Evolutionary conservation across 2,797 vertebrate species (phyloP), one percentile per base, ranked within the genome.

Genomic region (Podarcis lilfordi): DNA sequence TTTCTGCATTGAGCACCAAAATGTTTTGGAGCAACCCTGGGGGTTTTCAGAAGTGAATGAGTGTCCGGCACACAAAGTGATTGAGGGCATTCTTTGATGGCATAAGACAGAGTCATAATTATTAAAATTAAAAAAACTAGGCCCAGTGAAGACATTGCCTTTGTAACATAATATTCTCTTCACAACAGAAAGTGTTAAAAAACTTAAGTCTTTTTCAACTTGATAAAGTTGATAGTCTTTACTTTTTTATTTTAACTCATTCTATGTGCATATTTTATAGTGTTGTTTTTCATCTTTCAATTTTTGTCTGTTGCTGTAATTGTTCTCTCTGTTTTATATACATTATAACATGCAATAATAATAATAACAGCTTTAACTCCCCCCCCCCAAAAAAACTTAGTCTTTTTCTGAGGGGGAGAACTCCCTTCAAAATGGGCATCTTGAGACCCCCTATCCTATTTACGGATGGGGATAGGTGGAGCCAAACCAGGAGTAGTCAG

Each of bases 401-500:
- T 23, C 5, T 64, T 64, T 61, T 64, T 64, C 7, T 79, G 45
- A 32, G 37, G 2, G n/a, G 8, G 17, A 29, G 55, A 25, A 40
- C 55, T 15, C 8, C 15, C 66, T 71, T 40, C 17, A 21, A 2
- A 59, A 76, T 29, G 23, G 88, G 69, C 19, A 37, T 17, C 27
- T 71, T 90, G 89, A 10, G 76, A 83, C 85, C 80, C 78, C 89
- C 85, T 85, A 72, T 86, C 75, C 88, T 84, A 9, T 7, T 66
- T 27, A 9, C 5, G 10, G 61, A 80, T 86, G 82, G 80, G 92
- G 88, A 77, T 85, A 93, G 86, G 61, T 87, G 90, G 92, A 91
- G 90, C 83, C 85, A 82, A 76, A 59, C 37, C 40, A 83, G 91
- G 93, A 90, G 90, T 82, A 80, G 66, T 25, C 21, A 32, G 17